Percentiles rank a stretch among this genome's conserved stretches.
Conservation (phyloP, 2,113 vertebrate genomes). For the Ciconia boyciana region DNA sequence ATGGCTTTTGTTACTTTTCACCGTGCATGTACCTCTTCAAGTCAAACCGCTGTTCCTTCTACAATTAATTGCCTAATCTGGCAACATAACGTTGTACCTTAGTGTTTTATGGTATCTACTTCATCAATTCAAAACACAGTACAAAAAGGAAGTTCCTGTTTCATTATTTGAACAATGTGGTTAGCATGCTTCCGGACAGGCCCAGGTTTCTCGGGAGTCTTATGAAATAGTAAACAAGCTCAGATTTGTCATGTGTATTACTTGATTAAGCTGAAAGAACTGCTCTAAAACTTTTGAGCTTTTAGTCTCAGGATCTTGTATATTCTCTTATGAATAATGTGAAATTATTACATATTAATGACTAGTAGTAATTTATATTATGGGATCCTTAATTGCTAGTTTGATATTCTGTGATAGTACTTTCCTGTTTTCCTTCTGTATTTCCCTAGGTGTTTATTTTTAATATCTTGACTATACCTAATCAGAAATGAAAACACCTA, state of each 20-base stretch:
- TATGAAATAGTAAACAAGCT: background rate
- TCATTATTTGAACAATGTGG: background rate
- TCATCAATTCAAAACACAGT: background rate
- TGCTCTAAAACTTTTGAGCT: background rate
- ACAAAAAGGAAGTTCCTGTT: background rate
- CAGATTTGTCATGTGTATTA: background rate
- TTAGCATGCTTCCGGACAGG: background rate
- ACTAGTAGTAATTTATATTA: background rate
- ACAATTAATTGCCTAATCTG: background rate
- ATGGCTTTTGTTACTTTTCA: background rate
- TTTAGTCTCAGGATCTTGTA: accelerated
- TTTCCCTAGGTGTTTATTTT: background rate
- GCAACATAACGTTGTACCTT: accelerated
- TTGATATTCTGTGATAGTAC: background rate
- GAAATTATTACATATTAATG: background rate
- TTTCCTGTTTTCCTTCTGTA: background rate
- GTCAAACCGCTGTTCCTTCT: background rate
- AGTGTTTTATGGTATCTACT: background rate
- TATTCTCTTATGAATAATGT: background rate
- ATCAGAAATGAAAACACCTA: background rate
- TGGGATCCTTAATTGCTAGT: background rate
- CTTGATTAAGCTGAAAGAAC: background rate
- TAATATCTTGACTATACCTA: background rate
- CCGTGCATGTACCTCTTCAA: background rate
- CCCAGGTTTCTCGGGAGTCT: background rate